Conservation (phyloP, 2,113 vertebrate genomes). For the Terrapene triunguis region DNA sequence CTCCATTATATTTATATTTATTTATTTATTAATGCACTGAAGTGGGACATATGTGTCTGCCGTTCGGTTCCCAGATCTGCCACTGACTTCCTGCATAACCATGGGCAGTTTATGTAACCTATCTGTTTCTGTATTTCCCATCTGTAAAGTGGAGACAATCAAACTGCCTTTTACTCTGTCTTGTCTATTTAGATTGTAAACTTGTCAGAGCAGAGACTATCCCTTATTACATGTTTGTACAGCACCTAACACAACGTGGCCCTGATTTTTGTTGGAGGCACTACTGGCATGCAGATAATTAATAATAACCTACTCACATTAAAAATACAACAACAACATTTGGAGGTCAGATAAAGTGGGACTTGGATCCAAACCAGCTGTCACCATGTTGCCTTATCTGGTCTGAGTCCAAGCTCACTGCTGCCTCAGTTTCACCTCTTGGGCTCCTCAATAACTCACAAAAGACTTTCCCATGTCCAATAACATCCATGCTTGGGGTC, state of each 20-base stretch:
- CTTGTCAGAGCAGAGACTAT: rapidly evolving
- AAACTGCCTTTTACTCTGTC: not conserved
- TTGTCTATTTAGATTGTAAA: rapidly evolving
- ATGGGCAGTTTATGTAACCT: not conserved
- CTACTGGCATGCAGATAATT: not conserved
- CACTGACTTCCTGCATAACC: not conserved
- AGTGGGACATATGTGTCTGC: not conserved
- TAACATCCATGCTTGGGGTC: too few species aligned
- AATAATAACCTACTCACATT: not conserved
- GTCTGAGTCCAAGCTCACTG: too few species aligned
- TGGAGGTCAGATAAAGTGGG: not conserved
- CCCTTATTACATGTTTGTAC: not conserved
- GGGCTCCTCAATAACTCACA: too few species aligned
- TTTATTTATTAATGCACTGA: too few species aligned
- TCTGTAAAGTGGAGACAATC: not conserved
- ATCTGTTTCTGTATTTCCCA: not conserved
- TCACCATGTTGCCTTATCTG: too few species aligned
- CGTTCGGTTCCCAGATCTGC: not conserved
- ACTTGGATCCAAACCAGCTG: not conserved
- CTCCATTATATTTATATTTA: too few species aligned
- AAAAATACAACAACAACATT: not conserved
- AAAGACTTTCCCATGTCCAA: too few species aligned
- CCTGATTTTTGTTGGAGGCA: not conserved
- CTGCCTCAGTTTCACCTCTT: too few species aligned
- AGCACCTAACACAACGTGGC: not conserved